Evolutionary conservation across 2,797 vertebrate genomes (phyloP).

Genomic region (Phataginus tricuspis): DNA sequence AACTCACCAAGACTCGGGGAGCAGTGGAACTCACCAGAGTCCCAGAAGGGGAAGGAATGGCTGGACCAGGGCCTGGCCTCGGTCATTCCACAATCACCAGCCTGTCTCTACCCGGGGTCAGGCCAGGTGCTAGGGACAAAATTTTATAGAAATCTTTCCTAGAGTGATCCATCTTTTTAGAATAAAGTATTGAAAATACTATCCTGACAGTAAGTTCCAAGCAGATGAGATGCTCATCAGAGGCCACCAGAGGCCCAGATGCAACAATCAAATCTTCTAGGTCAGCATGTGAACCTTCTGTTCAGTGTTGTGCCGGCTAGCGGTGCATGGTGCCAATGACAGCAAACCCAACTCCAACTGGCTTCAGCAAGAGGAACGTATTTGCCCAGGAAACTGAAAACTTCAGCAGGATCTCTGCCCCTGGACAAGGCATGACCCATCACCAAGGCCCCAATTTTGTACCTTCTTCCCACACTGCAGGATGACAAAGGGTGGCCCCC

Average conservation of each 20-base stretch:
- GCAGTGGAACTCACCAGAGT: no score
- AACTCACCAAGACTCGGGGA: neutral
- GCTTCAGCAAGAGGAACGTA: neutral
- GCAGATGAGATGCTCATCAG: neutral
- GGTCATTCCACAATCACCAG: neutral
- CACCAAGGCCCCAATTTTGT: neutral
- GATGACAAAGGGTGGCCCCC: neutral
- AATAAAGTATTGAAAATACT: neutral
- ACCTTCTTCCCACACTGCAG: neutral
- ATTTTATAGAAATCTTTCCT: neutral
- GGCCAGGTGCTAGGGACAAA: neutral
- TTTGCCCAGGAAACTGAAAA: neutral
- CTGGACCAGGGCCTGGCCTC: neutral
- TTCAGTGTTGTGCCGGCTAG: neutral
- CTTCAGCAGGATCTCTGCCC: neutral
- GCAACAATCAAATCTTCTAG: neutral
- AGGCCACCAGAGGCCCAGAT: neutral
- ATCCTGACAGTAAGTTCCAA: neutral
- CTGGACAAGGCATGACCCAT: neutral
- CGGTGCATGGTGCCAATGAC: neutral
- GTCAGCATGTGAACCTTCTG: neutral
- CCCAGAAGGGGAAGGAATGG: neutral
- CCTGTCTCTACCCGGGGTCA: neutral
- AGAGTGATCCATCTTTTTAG: neutral
- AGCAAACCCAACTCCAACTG: neutral